These are phyloP conservation scores for Cromileptes altivelis DNA, from an alignment of 2,113 vertebrate genomes.

Conservation along the genomic window DNA sequence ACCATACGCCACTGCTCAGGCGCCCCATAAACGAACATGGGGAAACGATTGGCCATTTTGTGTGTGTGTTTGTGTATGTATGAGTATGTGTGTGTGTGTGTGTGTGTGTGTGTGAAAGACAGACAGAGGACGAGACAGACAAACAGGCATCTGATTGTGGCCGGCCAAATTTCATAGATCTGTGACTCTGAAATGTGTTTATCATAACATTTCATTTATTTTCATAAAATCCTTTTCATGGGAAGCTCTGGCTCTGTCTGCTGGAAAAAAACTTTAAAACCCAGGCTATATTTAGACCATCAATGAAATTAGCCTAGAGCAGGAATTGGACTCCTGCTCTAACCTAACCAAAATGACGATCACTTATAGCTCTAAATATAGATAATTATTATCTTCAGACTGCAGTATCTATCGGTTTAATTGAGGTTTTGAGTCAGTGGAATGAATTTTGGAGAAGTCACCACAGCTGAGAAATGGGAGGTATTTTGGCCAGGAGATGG, in stretches of 20 bases:
- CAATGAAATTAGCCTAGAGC: conserved; percentile 69
- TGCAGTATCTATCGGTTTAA: conserved; percentile 75
- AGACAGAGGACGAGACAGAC: conserved; percentile 51
- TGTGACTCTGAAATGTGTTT: conserved; percentile 70
- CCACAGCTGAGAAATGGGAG: conserved; percentile 70
- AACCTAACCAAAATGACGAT: conserved; percentile 76
- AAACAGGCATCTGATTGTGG: conserved; percentile 57
- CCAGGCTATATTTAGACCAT: conserved; percentile 74
- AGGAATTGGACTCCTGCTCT: conserved; percentile 59
- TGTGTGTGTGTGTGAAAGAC: conserved; percentile 14
- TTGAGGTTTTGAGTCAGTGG: conserved; percentile 67
- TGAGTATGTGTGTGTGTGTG: not conserved
- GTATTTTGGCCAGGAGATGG: conserved; percentile 59
- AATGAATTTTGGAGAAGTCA: conserved; percentile 64
- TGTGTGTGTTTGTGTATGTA: not conserved
- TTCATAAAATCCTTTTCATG: conserved; percentile 65
- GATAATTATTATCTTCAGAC: conserved; percentile 72
- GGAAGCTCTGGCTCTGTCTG: conserved; percentile 42
- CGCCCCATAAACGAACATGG: conserved; percentile 55
- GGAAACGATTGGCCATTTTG: conserved; percentile 43
- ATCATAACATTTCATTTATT: conserved; percentile 68
- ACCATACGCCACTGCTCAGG: conserved; percentile 48
- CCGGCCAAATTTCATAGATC: conserved; percentile 56
- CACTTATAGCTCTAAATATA: conserved; percentile 76
- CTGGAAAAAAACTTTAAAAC: conserved; percentile 63